Conservation (phyloP, 1,140 invertebrate genomes). For the Drosophila neocordata region DNA sequence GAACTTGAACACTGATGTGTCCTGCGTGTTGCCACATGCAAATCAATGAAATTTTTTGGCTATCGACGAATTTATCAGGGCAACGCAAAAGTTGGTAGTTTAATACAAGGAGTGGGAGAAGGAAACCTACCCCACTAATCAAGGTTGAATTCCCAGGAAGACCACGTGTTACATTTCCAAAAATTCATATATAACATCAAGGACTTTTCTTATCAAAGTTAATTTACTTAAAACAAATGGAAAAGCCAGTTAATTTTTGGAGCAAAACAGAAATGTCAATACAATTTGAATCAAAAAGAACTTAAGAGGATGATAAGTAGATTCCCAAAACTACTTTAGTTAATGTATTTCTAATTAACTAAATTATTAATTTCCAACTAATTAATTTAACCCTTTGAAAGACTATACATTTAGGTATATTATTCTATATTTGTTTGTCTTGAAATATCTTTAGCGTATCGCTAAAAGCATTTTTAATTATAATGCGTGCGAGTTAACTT, state of each 20-base stretch:
- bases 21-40: slow-evolving; percentile 59
- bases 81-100: background rate
- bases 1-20: slow-evolving; percentile 62
- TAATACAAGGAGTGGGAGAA: too few species aligned
- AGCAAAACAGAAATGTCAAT: too few species aligned
- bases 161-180: too few species aligned
- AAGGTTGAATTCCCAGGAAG: too few species aligned
- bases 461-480: slow-evolving; percentile 64
- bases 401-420: slow-evolving; percentile 14
- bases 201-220: background rate
- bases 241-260: too few species aligned
- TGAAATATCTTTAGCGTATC: slow-evolving; percentile 42
- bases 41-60: slow-evolving; percentile 40
- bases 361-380: background rate
- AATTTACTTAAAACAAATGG: background rate
- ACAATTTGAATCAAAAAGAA: too few species aligned
- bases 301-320: too few species aligned
- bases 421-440: too few species aligned
- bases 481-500: slow-evolving; percentile 38
- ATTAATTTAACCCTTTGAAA: slow-evolving; percentile 19
- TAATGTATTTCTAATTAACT: background rate
- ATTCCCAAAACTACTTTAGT: background rate
- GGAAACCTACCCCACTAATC: too few species aligned
- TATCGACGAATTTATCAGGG: background rate
- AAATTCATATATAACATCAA: background rate